A percentile compares a stretch with the other conserved stretches of the same genome.
Evolutionary conservation across 2,888 invertebrate species (phyloP).

Genomic region (Autographa gamma): DNA sequence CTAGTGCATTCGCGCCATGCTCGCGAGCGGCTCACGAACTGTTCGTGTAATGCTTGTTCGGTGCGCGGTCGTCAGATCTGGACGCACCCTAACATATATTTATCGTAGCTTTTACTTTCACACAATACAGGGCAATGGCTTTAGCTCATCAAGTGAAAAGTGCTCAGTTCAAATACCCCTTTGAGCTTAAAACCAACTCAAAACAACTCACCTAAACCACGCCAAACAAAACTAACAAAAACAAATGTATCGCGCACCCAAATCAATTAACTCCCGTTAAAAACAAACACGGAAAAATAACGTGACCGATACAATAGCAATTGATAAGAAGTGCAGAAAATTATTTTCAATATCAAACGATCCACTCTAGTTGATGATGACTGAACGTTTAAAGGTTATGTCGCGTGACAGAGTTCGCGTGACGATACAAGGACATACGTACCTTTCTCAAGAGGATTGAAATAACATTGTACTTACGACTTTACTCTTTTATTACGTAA

Average conservation of each 20-base stretch:
- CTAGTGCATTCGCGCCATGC: no score
- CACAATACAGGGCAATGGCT: background rate
- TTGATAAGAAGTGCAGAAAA: conserved; percentile 33
- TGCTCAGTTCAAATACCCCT: background rate
- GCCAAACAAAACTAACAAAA: background rate
- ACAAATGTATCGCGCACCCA: background rate
- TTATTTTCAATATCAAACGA: conserved; percentile 55
- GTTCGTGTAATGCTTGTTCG: no score
- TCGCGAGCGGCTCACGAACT: no score
- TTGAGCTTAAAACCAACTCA: background rate
- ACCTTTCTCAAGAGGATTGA: conserved; percentile 48
- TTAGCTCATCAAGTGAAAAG: background rate
- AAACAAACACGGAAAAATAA: background rate
- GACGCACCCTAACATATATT: background rate
- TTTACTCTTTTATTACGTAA: conserved; percentile 46
- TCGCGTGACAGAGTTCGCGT: conserved; percentile 57
- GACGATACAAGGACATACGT: conserved; percentile 28
- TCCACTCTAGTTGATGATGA: conserved; percentile 57
- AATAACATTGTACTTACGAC: conserved; percentile 44
- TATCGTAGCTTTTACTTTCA: background rate
- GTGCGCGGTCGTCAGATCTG: no score
- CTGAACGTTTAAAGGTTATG: conserved; percentile 40
- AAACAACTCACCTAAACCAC: background rate
- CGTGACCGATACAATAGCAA: conserved; percentile 10
- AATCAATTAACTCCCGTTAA: background rate